These are phyloP conservation scores for Beris morrisii DNA, from an alignment of 2,888 invertebrate species.

Conservation along the genomic window DNA sequence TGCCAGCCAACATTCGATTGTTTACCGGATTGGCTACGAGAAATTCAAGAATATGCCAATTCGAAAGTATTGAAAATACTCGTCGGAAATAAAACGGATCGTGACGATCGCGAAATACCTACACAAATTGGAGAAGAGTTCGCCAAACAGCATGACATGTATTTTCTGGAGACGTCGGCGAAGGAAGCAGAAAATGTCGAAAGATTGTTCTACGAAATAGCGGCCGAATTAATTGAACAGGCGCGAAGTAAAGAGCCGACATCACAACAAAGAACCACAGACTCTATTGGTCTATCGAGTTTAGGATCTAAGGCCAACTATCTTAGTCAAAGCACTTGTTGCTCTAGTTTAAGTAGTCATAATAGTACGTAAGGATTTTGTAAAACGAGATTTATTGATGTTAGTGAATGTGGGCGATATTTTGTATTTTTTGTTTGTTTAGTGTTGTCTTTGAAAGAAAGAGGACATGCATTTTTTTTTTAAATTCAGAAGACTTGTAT, in stretches of 20 bases:
- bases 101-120: conserved; percentile 89
- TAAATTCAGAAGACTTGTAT: too few relatives aligned
- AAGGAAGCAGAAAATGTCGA: conserved; percentile 98
- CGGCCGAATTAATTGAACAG: conserved; percentile 89
- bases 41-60: conserved; percentile 97
- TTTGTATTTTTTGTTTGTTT: too few relatives aligned
- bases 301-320: conserved; percentile 42
- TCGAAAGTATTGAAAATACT: conserved; percentile 91
- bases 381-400: too few relatives aligned
- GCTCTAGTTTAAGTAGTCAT: conserved; percentile 40
- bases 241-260: conserved; percentile 72
- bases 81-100: conserved; percentile 98
- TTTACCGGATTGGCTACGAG: conserved; percentile 94
- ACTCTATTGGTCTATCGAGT: conserved; percentile 40
- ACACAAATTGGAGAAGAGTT: conserved; percentile 94
- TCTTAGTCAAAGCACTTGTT: conserved; percentile 43
- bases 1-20: conserved; percentile 98
- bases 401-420: too few relatives aligned
- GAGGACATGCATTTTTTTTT: too few relatives aligned
- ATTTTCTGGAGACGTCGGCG: conserved; percentile 96
- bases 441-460: too few relatives aligned
- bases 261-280: conserved; percentile 34
- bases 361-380: conserved; percentile 26
- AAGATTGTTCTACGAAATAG: conserved; percentile 94
- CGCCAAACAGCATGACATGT: conserved; percentile 94